These are phyloP conservation scores for Bembecia ichneumoniformis DNA, from an alignment of 2,888 invertebrate genomes.

Conservation along the genomic window DNA sequence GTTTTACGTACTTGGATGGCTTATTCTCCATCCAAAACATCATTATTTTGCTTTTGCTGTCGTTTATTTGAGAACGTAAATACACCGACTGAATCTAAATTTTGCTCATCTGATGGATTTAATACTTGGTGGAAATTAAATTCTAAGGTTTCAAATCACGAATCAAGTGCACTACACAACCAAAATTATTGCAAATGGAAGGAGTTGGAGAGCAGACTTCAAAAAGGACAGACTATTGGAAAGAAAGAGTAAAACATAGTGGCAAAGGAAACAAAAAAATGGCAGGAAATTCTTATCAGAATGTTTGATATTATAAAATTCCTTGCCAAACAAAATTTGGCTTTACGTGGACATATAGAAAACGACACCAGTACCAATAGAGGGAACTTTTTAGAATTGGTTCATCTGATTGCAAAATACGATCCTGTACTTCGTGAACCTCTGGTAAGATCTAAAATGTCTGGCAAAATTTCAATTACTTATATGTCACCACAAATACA, in stretches of 20 bases:
- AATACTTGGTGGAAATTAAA: too few species aligned
- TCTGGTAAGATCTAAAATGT: background rate
- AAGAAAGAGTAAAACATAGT: conserved; percentile 10
- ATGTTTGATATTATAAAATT: background rate
- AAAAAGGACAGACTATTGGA: conserved; percentile 8
- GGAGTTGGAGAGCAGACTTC: conserved; percentile 10
- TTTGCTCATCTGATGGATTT: too few species aligned
- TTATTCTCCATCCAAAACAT: conserved; percentile 5
- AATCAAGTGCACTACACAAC: too few species aligned
- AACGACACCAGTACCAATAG: background rate
- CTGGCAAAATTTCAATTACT: too few species aligned
- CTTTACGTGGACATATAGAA: background rate
- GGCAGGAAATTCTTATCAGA: conserved; percentile 2
- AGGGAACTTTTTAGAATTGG: background rate
- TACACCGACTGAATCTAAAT: conserved; percentile 1
- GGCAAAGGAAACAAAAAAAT: too few species aligned
- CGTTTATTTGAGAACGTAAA: conserved; percentile 5
- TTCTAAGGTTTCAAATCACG: too few species aligned
- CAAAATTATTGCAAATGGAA: conserved; percentile 13
- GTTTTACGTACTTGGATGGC: too few species aligned
- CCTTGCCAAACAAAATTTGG: background rate
- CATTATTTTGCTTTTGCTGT: conserved; percentile 6
- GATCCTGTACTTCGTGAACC: background rate
- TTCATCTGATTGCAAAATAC: background rate
- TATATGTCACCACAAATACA: too few species aligned